Evolutionary conservation across 1,140 invertebrate species (phyloP).

Genomic region (Tetramorium alpestre): DNA sequence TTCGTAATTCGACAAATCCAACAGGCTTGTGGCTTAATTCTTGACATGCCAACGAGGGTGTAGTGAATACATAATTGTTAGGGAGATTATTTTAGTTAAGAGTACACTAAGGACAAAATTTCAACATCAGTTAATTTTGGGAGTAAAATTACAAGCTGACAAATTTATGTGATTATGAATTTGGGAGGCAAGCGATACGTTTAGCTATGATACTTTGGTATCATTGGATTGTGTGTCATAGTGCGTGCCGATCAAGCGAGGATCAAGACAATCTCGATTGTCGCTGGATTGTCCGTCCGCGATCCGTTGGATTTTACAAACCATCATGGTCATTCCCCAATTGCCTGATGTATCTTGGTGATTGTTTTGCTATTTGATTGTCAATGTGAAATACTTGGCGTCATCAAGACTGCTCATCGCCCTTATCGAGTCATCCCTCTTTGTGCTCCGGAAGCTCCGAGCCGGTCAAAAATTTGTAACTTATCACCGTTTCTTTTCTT

Average conservation of each 20-base stretch:
- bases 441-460: slow-evolving; percentile 8
- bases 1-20: not conserved
- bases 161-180: not conserved
- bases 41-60: not conserved
- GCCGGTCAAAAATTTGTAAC: slow-evolving; percentile 35
- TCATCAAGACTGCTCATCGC: slow-evolving; percentile 29
- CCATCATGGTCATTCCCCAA: slow-evolving; percentile 44
- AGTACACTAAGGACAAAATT: not conserved
- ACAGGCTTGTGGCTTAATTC: not conserved
- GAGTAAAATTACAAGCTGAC: not conserved
- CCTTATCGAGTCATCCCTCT: slow-evolving; percentile 1
- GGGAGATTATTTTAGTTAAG: not conserved
- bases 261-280: slow-evolving; percentile 33
- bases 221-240: slow-evolving; percentile 40
- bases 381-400: slow-evolving; percentile 27
- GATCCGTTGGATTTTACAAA: slow-evolving; percentile 29
- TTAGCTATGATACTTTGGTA: slow-evolving; percentile 41
- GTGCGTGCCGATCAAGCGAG: slow-evolving; percentile 36
- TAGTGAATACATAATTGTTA: not conserved
- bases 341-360: slow-evolving; percentile 43
- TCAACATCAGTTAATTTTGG: not conserved
- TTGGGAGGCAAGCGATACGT: slow-evolving; percentile 43
- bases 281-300: slow-evolving; percentile 34
- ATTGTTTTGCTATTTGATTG: slow-evolving; percentile 45
- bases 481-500: slow-evolving; percentile 66